These are phyloP conservation scores for Cheumatopsyche charites DNA, from an alignment of 1,140 invertebrate genomes.

Conservation along the genomic window DNA sequence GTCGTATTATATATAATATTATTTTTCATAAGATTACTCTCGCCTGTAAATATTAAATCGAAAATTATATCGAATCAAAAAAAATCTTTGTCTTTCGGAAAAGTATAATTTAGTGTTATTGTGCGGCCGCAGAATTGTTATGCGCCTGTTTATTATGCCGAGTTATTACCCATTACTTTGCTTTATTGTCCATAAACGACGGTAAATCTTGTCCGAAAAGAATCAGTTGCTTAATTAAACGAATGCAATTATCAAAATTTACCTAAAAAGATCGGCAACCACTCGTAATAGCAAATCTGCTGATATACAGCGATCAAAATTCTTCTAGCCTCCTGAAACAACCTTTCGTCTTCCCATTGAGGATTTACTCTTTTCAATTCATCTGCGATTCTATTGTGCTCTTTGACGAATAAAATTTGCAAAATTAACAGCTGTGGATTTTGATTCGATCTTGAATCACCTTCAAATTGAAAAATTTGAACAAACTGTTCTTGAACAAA, in stretches of 20 bases:
- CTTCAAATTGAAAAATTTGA: slow-evolving; percentile 51
- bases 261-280: slow-evolving; percentile 65
- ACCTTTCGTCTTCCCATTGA: slow-evolving; percentile 66
- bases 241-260: slow-evolving; percentile 31
- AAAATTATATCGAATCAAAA: neutral
- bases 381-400: slow-evolving; percentile 71
- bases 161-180: slow-evolving; percentile 6
- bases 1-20: slow-evolving; percentile 49
- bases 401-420: slow-evolving; percentile 67
- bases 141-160: neutral
- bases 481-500: neutral
- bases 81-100: neutral
- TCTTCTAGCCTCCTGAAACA: slow-evolving; percentile 68
- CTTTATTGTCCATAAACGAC: neutral
- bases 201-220: neutral
- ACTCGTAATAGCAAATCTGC: slow-evolving; percentile 67
- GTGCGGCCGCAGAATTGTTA: neutral
- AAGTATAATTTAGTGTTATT: slow-evolving; percentile 13
- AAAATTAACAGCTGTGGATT: slow-evolving; percentile 63
- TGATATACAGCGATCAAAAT: slow-evolving; percentile 65
- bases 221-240: neutral
- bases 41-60: slow-evolving; percentile 14
- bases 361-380: slow-evolving; percentile 65
- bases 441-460: slow-evolving; percentile 72
- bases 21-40: neutral